Evolutionary conservation across 2,888 invertebrate species (phyloP).

Genomic region (Epinotia bilunana): DNA sequence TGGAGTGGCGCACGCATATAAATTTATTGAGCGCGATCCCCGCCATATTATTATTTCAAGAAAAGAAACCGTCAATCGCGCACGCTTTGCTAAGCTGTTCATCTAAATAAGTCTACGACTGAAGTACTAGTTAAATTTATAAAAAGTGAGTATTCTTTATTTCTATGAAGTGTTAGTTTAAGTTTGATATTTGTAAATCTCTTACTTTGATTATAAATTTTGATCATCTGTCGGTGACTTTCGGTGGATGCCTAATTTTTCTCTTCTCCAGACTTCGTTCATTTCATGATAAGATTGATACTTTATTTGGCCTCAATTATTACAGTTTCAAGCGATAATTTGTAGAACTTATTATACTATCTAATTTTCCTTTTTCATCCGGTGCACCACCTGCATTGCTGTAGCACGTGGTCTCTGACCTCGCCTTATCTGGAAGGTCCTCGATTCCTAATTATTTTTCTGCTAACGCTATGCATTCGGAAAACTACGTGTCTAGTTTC

Average conservation of each 20-base stretch:
- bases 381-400: slow-evolving; percentile 27
- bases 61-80: slow-evolving; percentile 81
- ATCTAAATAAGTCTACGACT: slow-evolving; percentile 69
- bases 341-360: neutral
- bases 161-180: slow-evolving; percentile 22
- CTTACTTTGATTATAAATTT: slow-evolving; percentile 16
- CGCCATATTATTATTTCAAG: slow-evolving; percentile 77
- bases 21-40: slow-evolving; percentile 57
- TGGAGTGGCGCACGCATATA: slow-evolving; percentile 63
- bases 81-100: slow-evolving; percentile 77
- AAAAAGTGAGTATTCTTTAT: slow-evolving; percentile 68
- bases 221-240: neutral
- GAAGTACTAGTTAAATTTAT: slow-evolving; percentile 56
- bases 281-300: neutral
- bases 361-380: slow-evolving; percentile 31
- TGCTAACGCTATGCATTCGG: neutral
- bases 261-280: neutral
- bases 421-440: slow-evolving; percentile 2
- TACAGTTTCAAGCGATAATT: neutral
- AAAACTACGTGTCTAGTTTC: slow-evolving; percentile 43
- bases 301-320: neutral
- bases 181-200: slow-evolving; percentile 19
- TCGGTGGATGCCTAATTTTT: neutral
- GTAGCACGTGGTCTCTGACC: slow-evolving; percentile 33
- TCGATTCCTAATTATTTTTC: slow-evolving; percentile 7